phyloP scores from a whole-genome alignment of 2,888 invertebrate species.

The Andrena camellia region DNA sequence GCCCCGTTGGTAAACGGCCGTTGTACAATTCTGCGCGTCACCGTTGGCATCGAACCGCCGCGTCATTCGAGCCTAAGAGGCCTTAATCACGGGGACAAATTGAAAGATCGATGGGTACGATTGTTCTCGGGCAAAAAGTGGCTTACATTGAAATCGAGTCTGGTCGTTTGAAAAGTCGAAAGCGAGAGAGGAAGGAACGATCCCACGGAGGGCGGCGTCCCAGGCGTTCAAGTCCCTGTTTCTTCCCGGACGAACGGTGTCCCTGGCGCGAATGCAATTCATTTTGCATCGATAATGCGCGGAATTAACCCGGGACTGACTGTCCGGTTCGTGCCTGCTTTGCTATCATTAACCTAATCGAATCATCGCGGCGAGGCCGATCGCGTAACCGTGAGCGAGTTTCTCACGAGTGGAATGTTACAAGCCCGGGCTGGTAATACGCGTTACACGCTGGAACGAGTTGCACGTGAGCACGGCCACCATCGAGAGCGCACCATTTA shows the following conservation, averaged over 20 bases:
- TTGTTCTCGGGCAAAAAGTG: conserved; percentile 33
- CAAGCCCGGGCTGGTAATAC: conserved; percentile 1
- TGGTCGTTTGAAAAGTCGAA: not conserved
- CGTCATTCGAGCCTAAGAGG: conserved; percentile 2
- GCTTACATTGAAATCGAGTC: conserved; percentile 17
- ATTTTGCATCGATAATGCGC: conserved; percentile 51
- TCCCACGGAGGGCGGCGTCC: conserved; percentile 19
- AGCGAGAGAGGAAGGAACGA: not conserved
- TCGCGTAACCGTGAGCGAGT: conserved; percentile 54
- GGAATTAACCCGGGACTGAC: conserved; percentile 33
- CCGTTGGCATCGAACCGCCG: not conserved
- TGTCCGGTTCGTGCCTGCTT: conserved; percentile 25
- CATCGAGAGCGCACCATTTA: conserved; percentile 6
- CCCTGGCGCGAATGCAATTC: conserved; percentile 33
- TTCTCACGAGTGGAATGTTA: conserved; percentile 65
- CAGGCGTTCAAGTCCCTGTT: conserved; percentile 22
- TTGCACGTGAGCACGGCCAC: conserved; percentile 6
- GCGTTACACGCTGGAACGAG: conserved; percentile 9
- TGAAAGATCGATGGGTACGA: conserved; percentile 23
- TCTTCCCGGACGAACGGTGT: not conserved
- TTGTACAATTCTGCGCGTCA: not conserved
- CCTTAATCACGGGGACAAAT: conserved; percentile 28
- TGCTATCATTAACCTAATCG: conserved; percentile 61
- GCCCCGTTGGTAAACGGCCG: not conserved
- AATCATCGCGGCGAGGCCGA: conserved; percentile 45